Evolutionary conservation across 2,113 vertebrate genomes (phyloP), one percentile per base, ranked within the genome.

Genomic region (Burhinus oedicnemus): DNA sequence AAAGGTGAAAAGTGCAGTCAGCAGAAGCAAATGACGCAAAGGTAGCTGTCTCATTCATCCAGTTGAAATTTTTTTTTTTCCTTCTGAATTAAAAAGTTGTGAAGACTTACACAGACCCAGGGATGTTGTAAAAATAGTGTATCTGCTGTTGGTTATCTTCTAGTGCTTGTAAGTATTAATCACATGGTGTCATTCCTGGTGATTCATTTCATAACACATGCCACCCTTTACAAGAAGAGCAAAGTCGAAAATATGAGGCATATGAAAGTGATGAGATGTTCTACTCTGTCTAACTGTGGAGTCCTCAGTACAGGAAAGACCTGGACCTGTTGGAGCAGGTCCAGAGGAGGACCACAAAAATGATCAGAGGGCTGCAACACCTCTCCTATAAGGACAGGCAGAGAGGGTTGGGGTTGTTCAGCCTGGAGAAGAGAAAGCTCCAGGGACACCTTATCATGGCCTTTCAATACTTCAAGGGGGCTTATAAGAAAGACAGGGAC

Each of bases 371-470:
- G 3, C 6, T 58, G 36, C 14, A 87, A 6, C 22, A 66, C 2
- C 3, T 69, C 1, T 68, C 2, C 18, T 60, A 1, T 22, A n/a
- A 49, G 8, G 8, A 84, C 26, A 47, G 32, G 6, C 26, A 57
- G 30, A 76, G n/a, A n/a, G 5, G 23, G 2, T 32, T 66, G 20
- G 4, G 7, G 5, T n/a, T 81, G 5, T 44, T 94, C 42, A 44
- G 13, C 12, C 45, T 70, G 51, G 16, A 58, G 45, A 49, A 66
- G 30, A 44, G 20, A 38, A 47, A 3, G 18, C 7, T 40, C 12
- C 1, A 2, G 1, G 0, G 18, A 26, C 6, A 89, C 11, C 10
- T 62, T 34, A 8, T 8, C 51, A 3, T 2, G 2, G 2, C 19
- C 12, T 18, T 42, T n/a, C 5, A 18, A 1, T 47, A n/a, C 4